phyloP scores from a whole-genome alignment of 1,140 invertebrate species.

The Platorchestia sp. region DNA sequence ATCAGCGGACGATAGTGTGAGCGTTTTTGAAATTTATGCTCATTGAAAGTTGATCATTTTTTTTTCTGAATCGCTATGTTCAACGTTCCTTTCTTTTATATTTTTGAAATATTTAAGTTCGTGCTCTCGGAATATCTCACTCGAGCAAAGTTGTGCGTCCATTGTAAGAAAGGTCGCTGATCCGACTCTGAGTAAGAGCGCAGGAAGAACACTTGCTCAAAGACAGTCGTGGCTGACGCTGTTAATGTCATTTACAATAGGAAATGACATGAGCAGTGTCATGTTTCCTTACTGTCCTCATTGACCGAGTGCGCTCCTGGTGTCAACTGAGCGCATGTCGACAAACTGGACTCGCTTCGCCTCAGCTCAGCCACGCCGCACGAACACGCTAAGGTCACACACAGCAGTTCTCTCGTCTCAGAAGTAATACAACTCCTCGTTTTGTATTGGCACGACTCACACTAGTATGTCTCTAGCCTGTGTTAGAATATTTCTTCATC shows the following conservation, averaged over 20 bases:
- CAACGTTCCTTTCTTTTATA: neutral
- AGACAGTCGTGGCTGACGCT: neutral
- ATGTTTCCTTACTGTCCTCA: neutral
- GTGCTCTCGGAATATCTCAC: neutral
- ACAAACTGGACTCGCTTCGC: neutral
- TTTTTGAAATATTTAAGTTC: neutral
- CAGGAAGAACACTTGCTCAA: neutral
- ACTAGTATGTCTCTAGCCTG: neutral
- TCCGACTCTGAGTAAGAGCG: neutral
- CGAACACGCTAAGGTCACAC: conserved; percentile 15
- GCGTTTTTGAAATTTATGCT: neutral
- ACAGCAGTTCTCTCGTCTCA: neutral
- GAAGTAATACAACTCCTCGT: neutral
- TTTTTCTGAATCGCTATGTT: neutral
- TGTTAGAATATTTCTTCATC: neutral
- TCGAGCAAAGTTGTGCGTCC: neutral
- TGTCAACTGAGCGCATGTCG: neutral
- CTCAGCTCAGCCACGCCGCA: neutral
- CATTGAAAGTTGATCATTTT: too few species aligned
- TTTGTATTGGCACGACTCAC: neutral
- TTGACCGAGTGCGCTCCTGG: neutral
- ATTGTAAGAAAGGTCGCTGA: neutral
- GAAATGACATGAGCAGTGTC: neutral
- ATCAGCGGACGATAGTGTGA: neutral
- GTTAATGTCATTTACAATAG: neutral